Conservation (phyloP, 2,113 vertebrate genomes). For the Mungos mungo region DNA sequence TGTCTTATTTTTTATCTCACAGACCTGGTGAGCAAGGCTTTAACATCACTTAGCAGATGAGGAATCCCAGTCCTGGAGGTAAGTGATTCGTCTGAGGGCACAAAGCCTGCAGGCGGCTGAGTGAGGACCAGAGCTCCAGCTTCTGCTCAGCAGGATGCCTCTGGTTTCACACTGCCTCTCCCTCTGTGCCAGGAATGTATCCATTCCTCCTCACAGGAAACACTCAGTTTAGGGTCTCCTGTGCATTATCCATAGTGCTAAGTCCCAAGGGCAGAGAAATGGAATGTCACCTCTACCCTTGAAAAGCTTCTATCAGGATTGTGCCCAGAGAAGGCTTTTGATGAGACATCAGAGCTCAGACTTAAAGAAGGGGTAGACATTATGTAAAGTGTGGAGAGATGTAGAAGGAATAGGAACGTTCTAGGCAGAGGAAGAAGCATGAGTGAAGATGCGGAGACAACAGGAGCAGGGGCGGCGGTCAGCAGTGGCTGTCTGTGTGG, state of each 20-base stretch:
- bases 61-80: not conserved
- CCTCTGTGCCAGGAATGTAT: not conserved
- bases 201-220: not conserved
- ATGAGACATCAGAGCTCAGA: not conserved
- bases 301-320: not conserved
- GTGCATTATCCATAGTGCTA: too few species aligned
- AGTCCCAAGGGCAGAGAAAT: not conserved
- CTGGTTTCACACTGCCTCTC: not conserved
- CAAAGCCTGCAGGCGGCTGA: not conserved
- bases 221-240: not conserved
- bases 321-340: not conserved
- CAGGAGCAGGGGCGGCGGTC: not conserved
- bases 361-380: not conserved
- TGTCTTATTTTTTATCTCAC: not conserved
- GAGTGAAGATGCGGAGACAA: not conserved
- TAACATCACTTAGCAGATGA: not conserved
- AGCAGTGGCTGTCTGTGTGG: rapidly evolving
- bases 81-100: not conserved
- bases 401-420: not conserved
- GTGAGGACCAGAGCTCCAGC: not conserved
- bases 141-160: not conserved
- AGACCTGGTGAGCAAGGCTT: not conserved
- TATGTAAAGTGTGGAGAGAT: not conserved
- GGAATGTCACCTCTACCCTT: not conserved
- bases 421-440: not conserved